phyloP scores from a whole-genome alignment of 2,888 invertebrate species.

The Epirrhoe tristata region DNA sequence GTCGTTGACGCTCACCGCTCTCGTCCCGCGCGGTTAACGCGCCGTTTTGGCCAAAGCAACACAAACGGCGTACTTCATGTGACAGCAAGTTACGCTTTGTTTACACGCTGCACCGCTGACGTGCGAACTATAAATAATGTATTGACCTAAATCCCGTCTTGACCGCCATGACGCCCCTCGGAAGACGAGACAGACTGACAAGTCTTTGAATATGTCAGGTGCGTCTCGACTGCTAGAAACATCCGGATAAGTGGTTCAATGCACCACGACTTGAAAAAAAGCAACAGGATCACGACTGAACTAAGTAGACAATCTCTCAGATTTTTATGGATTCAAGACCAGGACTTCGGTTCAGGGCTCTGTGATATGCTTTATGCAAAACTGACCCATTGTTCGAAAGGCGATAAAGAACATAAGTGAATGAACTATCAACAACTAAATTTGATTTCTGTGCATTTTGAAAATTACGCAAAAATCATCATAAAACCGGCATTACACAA shows the following conservation, averaged over 20 bases:
- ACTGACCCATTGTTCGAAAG: background rate
- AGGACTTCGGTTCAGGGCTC: too few species aligned
- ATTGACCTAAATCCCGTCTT: constrained; percentile 71
- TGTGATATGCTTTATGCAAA: too few species aligned
- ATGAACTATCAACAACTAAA: constrained; percentile 21
- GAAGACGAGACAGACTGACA: constrained; percentile 23
- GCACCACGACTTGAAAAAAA: background rate
- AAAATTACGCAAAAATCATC: constrained; percentile 40
- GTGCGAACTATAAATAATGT: constrained; percentile 75
- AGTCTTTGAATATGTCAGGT: constrained; percentile 13
- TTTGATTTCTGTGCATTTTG: constrained; percentile 10
- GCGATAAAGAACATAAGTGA: constrained; percentile 9
- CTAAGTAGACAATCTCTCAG: too few species aligned
- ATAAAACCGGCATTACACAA: constrained; percentile 50
- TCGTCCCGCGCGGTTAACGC: too few species aligned
- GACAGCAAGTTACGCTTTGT: constrained; percentile 43
- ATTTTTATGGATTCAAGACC: too few species aligned
- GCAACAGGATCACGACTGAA: too few species aligned
- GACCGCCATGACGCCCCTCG: constrained; percentile 29
- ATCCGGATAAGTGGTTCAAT: background rate
- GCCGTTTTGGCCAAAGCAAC: too few species aligned
- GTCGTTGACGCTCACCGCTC: too few species aligned
- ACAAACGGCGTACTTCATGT: constrained; percentile 17
- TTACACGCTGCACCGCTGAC: constrained; percentile 58
- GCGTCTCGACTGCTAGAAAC: constrained; percentile 1